Evolutionary conservation across 1,140 invertebrate species (phyloP).

Genomic region (Capitella teleta): DNA sequence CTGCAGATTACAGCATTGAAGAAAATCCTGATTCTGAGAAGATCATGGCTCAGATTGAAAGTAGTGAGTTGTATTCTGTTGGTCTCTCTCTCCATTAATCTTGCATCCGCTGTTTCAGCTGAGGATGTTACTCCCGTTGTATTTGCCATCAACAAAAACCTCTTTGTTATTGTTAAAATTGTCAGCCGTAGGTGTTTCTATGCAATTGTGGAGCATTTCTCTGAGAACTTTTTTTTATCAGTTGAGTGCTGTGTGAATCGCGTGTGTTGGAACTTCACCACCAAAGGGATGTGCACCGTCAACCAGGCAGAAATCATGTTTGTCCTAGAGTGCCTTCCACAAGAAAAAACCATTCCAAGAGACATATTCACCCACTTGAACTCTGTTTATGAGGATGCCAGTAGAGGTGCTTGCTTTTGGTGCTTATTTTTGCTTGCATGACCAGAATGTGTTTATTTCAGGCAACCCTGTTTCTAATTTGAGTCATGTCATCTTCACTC

Average conservation of each 20-base stretch:
- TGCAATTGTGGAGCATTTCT: not conserved
- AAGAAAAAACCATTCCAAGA: constrained; percentile 57
- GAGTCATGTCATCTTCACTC: constrained; percentile 47
- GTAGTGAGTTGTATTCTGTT: constrained; percentile 15
- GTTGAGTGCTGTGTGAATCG: constrained; percentile 74
- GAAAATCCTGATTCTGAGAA: constrained; percentile 24
- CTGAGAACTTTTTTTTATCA: constrained; percentile 34
- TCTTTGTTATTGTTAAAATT: constrained; percentile 65
- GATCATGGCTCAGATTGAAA: constrained; percentile 27
- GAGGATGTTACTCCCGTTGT: constrained; percentile 50
- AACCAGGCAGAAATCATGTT: constrained; percentile 78
- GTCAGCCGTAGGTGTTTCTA: constrained; percentile 57
- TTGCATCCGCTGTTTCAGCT: constrained; percentile 22
- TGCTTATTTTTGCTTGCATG: not conserved
- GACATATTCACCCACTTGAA: constrained; percentile 69
- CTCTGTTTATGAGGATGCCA: constrained; percentile 63
- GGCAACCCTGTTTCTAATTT: constrained; percentile 61
- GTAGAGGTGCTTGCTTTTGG: constrained; percentile 49
- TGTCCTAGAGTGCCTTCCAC: constrained; percentile 59
- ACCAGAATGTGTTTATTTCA: constrained; percentile 28
- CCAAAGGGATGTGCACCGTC: constrained; percentile 64
- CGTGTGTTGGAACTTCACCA: constrained; percentile 69
- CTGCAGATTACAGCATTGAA: constrained; percentile 17
- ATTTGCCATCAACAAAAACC: constrained; percentile 69
- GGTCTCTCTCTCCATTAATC: not conserved